Conservation (phyloP, 37 sponge, comb jelly and placozoan species). For the Eunapius fragilis region DNA sequence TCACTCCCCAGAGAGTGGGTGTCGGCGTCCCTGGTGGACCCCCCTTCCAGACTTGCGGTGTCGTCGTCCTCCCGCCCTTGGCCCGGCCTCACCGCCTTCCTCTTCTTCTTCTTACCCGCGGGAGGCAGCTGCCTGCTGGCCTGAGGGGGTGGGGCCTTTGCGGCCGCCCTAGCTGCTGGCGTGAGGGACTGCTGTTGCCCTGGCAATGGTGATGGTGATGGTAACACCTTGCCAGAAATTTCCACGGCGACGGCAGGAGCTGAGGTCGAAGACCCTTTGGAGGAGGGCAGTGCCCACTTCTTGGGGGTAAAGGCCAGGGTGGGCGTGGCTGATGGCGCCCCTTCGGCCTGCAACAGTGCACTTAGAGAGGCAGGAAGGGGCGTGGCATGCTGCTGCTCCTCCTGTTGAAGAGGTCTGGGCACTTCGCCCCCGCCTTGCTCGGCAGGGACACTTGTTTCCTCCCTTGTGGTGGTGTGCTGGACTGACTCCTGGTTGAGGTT, state of each 20-base stretch:
- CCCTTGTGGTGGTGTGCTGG: background rate
- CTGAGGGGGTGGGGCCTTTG: background rate
- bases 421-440: background rate
- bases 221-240: background rate
- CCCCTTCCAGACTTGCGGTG: background rate
- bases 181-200: background rate
- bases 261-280: background rate
- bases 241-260: background rate
- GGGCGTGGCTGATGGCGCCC: background rate
- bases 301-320: background rate
- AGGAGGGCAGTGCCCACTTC: background rate
- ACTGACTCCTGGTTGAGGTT: background rate
- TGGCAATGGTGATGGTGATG: background rate
- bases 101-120: conserved; percentile 24
- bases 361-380: background rate
- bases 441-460: background rate
- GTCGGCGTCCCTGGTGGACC: background rate
- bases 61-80: background rate
- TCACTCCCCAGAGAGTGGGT: background rate
- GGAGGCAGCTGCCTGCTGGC: background rate
- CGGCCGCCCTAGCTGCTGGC: background rate
- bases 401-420: background rate
- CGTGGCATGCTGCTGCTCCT: background rate
- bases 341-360: background rate
- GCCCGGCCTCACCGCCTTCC: conserved; percentile 33